phyloP scores from a whole-genome alignment of 2,797 vertebrate species.

The Vireo griseus region DNA sequence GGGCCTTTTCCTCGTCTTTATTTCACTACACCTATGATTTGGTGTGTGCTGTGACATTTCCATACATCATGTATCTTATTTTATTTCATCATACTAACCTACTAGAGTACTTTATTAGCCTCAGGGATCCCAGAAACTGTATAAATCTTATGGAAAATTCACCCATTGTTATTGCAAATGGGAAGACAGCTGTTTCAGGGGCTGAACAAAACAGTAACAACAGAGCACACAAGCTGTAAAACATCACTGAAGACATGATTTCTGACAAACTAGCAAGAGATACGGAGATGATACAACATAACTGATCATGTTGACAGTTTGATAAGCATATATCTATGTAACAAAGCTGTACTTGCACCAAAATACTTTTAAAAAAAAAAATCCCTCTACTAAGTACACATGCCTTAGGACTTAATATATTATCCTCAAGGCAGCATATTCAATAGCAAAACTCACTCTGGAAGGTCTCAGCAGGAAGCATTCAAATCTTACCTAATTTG shows the following conservation, averaged over 20 bases:
- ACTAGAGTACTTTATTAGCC: not conserved
- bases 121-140: not conserved
- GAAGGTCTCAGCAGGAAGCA: not conserved
- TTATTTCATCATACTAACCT: not conserved
- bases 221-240: not conserved
- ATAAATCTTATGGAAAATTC: not conserved
- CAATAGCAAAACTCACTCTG: not conserved
- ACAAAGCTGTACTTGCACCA: not conserved
- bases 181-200: not conserved
- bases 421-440: not conserved
- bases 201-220: not conserved
- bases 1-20: not conserved
- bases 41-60: not conserved
- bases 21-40: not conserved
- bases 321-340: not conserved
- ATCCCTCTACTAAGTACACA: not conserved
- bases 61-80: not conserved
- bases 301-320: not conserved
- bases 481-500: not conserved
- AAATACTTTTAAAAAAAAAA: not conserved
- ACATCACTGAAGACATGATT: not conserved
- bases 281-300: not conserved
- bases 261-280: not conserved
- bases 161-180: not conserved
- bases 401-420: not conserved